Evolutionary conservation across 1,140 invertebrate species (phyloP).

Genomic region (Aculops lycopersici): DNA sequence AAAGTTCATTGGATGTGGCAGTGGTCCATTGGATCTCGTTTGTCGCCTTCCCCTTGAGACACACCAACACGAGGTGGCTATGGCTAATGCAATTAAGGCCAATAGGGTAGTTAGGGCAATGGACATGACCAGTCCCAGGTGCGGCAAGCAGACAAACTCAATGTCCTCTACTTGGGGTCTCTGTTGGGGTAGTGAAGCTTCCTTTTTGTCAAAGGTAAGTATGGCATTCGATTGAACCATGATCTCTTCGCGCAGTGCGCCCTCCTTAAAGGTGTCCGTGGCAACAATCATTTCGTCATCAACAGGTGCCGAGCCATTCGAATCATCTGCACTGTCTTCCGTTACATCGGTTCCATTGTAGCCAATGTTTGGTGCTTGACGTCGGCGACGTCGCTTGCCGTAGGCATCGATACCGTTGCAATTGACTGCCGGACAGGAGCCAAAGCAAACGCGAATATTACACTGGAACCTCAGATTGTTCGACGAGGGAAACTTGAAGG

Average conservation of each 20-base stretch:
- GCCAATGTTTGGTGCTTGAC: constrained; percentile 4
- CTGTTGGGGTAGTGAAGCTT: constrained; percentile 26
- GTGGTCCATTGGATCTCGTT: constrained; percentile 44
- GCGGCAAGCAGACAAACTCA: constrained; percentile 68
- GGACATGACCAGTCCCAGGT: constrained; percentile 61
- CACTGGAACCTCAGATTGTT: constrained; percentile 82
- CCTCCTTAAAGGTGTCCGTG: constrained; percentile 22
- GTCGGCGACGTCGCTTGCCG: constrained; percentile 34
- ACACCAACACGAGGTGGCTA: constrained; percentile 71
- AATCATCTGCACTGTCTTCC: constrained; percentile 2
- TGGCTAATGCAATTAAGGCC: constrained; percentile 60
- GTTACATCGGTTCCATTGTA: constrained; percentile 4
- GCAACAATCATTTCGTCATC: constrained; percentile 8
- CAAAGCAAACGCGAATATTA: constrained; percentile 74
- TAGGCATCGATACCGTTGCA: constrained; percentile 62
- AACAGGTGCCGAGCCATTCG: background rate
- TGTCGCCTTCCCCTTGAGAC: constrained; percentile 50
- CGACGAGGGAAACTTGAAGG: constrained; percentile 70
- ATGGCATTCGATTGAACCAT: constrained; percentile 67
- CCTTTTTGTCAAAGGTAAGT: constrained; percentile 47
- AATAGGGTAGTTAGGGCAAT: constrained; percentile 59
- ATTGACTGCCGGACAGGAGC: constrained; percentile 71
- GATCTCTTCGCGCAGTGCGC: constrained; percentile 60
- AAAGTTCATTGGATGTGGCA: constrained; percentile 73
- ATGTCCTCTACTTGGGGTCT: constrained; percentile 23